A percentile compares a stretch with the other conserved stretches of the same genome.
Evolutionary conservation across 2,888 invertebrate genomes (phyloP).

Genomic region (Cheiracanthium punctorium): DNA sequence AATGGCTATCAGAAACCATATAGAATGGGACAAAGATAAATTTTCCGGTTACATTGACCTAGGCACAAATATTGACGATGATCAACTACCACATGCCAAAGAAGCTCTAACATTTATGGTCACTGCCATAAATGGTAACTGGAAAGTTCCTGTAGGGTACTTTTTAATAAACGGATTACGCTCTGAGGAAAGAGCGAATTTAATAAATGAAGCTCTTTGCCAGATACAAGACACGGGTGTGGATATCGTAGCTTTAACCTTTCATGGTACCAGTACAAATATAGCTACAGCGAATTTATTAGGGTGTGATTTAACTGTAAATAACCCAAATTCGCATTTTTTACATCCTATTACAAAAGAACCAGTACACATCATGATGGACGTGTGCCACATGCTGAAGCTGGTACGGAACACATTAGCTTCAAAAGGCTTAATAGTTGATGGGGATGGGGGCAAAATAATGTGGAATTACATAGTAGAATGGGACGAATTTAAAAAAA

Average conservation of each 20-base stretch:
- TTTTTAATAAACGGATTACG: conserved; percentile 6
- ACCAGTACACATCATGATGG: not conserved
- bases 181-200: not conserved
- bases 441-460: not conserved
- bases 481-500: conserved; percentile 11
- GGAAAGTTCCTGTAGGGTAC: conserved; percentile 11
- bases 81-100: not conserved
- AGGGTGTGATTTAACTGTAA: not conserved
- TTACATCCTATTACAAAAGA: not conserved
- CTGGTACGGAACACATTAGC: conserved; percentile 24
- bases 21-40: not conserved
- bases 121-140: not conserved
- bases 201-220: not conserved
- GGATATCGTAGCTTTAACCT: conserved; percentile 17
- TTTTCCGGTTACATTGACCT: not conserved
- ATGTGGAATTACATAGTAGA: conserved; percentile 1
- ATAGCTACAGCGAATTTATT: conserved; percentile 8
- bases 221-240: not conserved
- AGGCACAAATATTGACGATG: too few relatives aligned
- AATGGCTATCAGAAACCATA: conserved; percentile 1
- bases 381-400: conserved; percentile 36
- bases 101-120: conserved; percentile 20
- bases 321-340: not conserved
- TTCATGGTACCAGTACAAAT: conserved; percentile 21
- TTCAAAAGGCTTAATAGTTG: not conserved